Base-by-base conservation (phyloP, 2,113 vertebrate genomes). In the Spilogale gracilis region DNA sequence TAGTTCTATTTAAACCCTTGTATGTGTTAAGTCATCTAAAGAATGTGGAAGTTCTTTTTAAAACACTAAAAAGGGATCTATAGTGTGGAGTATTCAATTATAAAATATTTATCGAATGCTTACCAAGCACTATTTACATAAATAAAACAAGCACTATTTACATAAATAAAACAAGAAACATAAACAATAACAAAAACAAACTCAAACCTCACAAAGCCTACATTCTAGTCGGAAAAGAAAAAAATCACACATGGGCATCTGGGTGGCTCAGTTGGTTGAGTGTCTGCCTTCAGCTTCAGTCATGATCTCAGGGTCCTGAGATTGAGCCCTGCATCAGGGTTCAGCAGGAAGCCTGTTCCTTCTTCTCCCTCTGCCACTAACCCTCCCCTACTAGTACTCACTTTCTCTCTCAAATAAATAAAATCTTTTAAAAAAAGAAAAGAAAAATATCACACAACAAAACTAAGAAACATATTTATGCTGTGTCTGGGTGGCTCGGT, bases 1-100 rank as follows among this genome's bases (percentile, higher is more conserved):
- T 48, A 8, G 6, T 78, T 85, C 25, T 58, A 73, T 45, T 78
- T 89, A 90, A 92, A 45, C 54, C 60, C 56, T 60, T 67, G 12
- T 69, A 17, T 80, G 65, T 48, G n/a, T 85, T 80, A 96, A 67
- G 58, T 50, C 65, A 80, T 45, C 69, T 91, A 95, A 91, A 89
- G 18, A 84, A 89, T 73, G 32, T 81, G 3, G 78, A 89, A 71
- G 32, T 3, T 67, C 56, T 78, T 91, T 52, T 16, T 23, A 86
- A 89, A 50, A 38, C 23, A 27, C 73, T 48, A 76, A 12, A 27
- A 76, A 76, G 73, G 45, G 3, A 76, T 54, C 52, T 84, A 48
- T 27, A 60, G 91, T 13, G 14, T 48, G 10, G 7, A 63, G 6
- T 84, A 84, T 23, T 69, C n/a, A 58, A 58, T 93, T 9, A 76